phyloP scores from a whole-genome alignment of 2,113 vertebrate species.

The Oenanthe melanoleuca region DNA sequence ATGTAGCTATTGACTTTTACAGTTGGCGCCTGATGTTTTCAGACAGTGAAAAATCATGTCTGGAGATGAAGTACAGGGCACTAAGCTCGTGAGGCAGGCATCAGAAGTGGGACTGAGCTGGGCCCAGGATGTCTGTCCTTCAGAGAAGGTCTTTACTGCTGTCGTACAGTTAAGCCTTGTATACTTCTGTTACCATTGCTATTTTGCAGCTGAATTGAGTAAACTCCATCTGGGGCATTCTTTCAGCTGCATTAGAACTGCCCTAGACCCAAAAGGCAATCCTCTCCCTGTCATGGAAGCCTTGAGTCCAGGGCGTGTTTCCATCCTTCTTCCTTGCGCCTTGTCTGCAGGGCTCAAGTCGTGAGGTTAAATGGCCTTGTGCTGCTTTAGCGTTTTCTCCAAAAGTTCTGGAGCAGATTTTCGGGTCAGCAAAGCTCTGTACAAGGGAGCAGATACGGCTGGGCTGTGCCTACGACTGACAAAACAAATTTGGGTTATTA shows the following conservation, averaged over 20 bases:
- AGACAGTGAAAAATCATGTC: background rate
- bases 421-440: background rate
- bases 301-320: accelerated
- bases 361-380: background rate
- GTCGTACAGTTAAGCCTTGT: background rate
- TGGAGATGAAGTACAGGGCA: background rate
- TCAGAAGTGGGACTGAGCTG: accelerated
- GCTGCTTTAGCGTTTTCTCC: background rate
- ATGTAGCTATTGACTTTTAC: background rate
- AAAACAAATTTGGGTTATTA: background rate
- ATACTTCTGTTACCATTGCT: background rate
- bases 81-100: background rate
- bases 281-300: background rate
- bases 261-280: background rate
- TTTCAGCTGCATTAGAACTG: background rate
- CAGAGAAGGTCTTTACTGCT: background rate
- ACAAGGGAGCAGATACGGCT: background rate
- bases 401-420: background rate
- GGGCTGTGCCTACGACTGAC: background rate
- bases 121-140: background rate
- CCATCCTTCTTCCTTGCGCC: background rate
- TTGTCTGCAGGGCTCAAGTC: too few relatives aligned
- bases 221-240: background rate
- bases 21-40: background rate
- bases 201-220: background rate